Evolutionary conservation across 2,113 vertebrate genomes (phyloP).

Genomic region (Delphinus delphis): DNA sequence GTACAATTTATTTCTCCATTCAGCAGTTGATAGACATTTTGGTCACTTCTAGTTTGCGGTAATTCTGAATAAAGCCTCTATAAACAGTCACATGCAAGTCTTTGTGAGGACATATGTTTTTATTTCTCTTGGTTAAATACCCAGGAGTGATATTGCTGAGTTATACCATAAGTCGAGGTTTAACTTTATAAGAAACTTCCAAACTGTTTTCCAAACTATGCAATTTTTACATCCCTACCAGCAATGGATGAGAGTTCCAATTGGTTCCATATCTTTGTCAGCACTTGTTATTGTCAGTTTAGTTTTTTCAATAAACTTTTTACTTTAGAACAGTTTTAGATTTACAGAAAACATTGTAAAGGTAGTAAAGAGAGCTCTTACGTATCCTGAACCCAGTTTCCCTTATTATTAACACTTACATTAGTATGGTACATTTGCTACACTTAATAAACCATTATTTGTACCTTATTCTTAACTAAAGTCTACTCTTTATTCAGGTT

Average conservation of each 20-base stretch:
- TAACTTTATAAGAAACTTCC: neutral
- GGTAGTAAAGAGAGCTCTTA: neutral
- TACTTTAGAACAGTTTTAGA: conserved; percentile 18
- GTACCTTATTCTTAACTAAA: neutral
- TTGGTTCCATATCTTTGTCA: neutral
- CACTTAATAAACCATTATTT: neutral
- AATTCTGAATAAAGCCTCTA: neutral
- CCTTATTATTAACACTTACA: neutral
- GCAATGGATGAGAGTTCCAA: neutral
- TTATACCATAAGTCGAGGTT: neutral
- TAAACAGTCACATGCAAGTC: neutral
- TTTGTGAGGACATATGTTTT: neutral
- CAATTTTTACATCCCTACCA: neutral
- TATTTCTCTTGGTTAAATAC: neutral
- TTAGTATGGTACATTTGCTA: neutral
- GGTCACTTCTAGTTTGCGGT: neutral
- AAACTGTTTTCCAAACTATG: neutral
- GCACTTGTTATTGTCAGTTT: neutral
- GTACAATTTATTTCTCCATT: neutral
- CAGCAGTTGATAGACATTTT: neutral
- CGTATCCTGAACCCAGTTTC: neutral
- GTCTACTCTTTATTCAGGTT: neutral
- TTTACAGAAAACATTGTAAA: neutral
- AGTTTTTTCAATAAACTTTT: neutral
- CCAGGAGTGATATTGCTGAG: neutral